Evolutionary conservation across 2,113 vertebrate genomes (phyloP), one percentile per base, ranked within the genome.

Genomic region (human): DNA sequence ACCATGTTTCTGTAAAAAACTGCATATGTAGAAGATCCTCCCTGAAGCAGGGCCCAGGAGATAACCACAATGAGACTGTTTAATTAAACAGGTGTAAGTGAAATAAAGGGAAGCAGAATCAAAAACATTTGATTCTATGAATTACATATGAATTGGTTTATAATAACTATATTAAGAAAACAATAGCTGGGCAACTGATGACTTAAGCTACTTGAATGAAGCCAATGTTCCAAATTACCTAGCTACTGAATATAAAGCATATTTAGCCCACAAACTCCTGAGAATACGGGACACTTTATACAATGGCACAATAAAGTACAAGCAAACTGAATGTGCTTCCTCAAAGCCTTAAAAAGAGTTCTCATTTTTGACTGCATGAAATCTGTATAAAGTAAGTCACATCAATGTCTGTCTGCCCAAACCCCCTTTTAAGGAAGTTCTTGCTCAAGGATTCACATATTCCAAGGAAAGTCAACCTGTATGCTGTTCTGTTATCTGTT

Each of bases 91-190:
- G 17, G 16, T 55, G 10, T 52, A 59, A 76, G 43, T 61, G 87
- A 91, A n/a, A 45, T 45, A 80, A 91, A 52, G 17, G 25, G 8
- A 89, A 61, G 7, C 20, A 57, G 50, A 50, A 73, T 7, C 14
- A 96, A 78, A 87, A 84, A 59, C 12, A 3, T 78, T 78, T 52
- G 90, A 70, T 72, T 68, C 14, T 32, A n/a, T 48, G 25, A 14
- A 8, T 78, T 59, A 50, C 4, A 59, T 22, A 75, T 57, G 38
- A 88, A 83, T 84, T 73, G 22, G 18, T 20, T 59, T 70, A 48
- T 50, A 94, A 86, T 85, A 94, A 89, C 57, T 80, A 32, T 17
- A 50, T 76, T 89, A 72, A 50, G 87, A 92, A 55, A 90, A 38
- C 23, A 55, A 5, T 23, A 94, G 16, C 30, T 90, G 32, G 38